Conservation (phyloP, 2,797 vertebrate species). For the Decapterus maruadsi region DNA sequence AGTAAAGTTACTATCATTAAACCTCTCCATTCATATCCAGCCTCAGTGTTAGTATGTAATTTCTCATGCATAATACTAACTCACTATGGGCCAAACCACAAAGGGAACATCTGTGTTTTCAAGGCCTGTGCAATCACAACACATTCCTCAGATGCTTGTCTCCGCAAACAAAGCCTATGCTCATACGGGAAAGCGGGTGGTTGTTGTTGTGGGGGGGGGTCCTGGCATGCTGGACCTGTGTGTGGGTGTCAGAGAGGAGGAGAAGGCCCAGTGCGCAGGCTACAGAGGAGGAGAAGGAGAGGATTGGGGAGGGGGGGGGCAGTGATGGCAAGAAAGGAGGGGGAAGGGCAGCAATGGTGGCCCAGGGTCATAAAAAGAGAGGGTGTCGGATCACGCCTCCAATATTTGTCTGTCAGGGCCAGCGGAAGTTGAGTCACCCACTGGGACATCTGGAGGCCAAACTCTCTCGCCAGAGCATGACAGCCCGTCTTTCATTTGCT, state of each 20-base stretch:
- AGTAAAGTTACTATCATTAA: conserved; percentile 3
- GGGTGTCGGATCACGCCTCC: conserved; percentile 52
- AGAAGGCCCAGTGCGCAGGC: conserved; percentile 48
- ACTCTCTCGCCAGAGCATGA: background rate
- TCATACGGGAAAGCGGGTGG: conserved; percentile 62
- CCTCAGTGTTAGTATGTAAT: conserved; percentile 27
- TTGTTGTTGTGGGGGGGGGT: conserved; percentile 30
- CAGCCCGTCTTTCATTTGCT: conserved; percentile 25
- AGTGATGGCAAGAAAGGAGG: background rate
- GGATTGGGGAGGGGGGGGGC: background rate
- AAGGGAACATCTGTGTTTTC: conserved; percentile 73
- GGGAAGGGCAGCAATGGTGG: conserved; percentile 21
- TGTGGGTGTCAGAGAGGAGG: conserved; percentile 56
- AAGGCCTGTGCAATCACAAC: conserved; percentile 74
- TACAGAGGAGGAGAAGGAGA: conserved; percentile 16
- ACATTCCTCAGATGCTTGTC: conserved; percentile 82
- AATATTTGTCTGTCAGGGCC: conserved; percentile 43
- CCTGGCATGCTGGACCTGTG: conserved; percentile 51
- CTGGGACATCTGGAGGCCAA: conserved; percentile 45
- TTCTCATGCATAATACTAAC: conserved; percentile 36
- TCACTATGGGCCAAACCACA: conserved; percentile 52
- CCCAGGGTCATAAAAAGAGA: conserved; percentile 56
- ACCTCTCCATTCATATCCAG: conserved; percentile 24
- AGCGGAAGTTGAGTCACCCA: conserved; percentile 13
- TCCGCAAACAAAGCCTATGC: conserved; percentile 75